phyloP scores from a whole-genome alignment of 2,113 vertebrate species.

The Ranitomeya imitator region DNA sequence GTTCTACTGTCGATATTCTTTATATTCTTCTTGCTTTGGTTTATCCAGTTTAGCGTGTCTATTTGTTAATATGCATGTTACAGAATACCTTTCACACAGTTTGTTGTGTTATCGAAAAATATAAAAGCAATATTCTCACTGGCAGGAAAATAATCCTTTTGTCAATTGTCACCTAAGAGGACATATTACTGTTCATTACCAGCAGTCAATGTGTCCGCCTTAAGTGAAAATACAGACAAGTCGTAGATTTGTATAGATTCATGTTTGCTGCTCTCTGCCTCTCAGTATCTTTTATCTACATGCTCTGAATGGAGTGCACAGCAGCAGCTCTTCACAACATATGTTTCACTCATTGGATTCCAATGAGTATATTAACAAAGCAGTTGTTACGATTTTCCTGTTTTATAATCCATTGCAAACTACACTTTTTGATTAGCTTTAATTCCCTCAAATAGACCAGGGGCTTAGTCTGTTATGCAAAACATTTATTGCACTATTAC shows the following conservation, averaged over 20 bases:
- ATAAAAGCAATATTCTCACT: not conserved
- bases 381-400: conserved; percentile 34
- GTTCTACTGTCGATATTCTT: not conserved
- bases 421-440: conserved; percentile 41
- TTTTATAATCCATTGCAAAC: conserved; percentile 47
- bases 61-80: not conserved
- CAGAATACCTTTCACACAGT: not conserved
- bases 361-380: conserved; percentile 37
- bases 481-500: conserved; percentile 43
- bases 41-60: not conserved
- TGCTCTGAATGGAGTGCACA: not conserved
- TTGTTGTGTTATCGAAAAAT: not conserved
- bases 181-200: not conserved
- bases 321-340: conserved; percentile 17
- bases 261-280: not conserved
- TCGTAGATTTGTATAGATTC: not conserved
- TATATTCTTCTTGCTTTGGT: not conserved
- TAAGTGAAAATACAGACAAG: not conserved
- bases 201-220: not conserved
- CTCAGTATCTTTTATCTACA: conserved; percentile 33
- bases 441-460: conserved; percentile 30
- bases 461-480: conserved; percentile 27
- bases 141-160: not conserved
- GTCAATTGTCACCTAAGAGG: not conserved
- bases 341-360: conserved; percentile 34